Evolutionary conservation across 2,113 vertebrate genomes (phyloP), one percentile per base, ranked within the genome.

Genomic region (Phaethon lepturus): DNA sequence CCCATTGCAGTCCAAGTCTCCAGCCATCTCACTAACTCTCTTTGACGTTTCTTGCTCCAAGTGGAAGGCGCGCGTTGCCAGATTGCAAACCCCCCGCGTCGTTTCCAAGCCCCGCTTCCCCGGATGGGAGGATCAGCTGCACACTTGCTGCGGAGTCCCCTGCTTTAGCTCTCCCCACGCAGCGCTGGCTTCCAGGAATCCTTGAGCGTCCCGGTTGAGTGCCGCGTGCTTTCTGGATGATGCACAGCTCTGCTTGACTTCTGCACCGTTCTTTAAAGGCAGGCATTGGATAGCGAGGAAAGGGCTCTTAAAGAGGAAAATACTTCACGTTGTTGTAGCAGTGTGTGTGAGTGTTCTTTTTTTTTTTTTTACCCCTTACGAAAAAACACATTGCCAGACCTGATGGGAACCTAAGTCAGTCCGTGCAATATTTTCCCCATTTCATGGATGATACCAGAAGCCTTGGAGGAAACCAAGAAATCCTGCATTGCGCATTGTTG

Each of bases 261-360:
- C 91, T 50, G 76, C 84, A 14, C 88, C 18, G 5, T 71, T 72
- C 66, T 78, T 31, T 6, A 67, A 69, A 90, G 62, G 56, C 75
- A 92, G 64, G 25, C 17, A 0, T 19, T 56, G 53, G 40, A 31
- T 68, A 85, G 45, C 3, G 1, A 69, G 82, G 23, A 38, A 82
- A 89, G 40, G 76, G 64, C 77, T 91, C 83, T 91, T 49, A 23
- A 59, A 22, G 64, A 91, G 52, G 76, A 94, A 97, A 91, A 91
- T 35, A 50, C 77, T 93, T 81, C 29, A 49, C 10, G 0, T 38
- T 19, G 56, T 28, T 75, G 77, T 25, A 78, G 83, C 74, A 29
- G 31, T 29, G 13, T 45, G 60, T 35, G 17, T 5, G 33, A 53
- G 45, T 47, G 78, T 8, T 83, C 77, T 3, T 68, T 86, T 62